Conservation (phyloP, 92 coral and sea anemone genomes). For the Palythoa caribaeorum region DNA sequence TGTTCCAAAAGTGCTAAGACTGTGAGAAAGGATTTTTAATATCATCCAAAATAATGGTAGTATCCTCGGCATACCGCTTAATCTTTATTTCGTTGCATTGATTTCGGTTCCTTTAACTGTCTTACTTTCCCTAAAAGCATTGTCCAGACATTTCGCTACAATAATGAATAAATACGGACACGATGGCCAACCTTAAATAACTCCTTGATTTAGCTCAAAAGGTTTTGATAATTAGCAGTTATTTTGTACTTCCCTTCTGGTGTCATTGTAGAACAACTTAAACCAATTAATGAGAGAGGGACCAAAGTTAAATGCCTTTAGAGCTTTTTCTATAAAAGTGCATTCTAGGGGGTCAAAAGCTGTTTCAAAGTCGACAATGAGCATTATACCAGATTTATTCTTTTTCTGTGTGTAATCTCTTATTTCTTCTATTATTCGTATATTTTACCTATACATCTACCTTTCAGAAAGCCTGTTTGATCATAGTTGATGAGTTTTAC, state of each 20-base stretch:
- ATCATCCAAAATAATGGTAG: background rate
- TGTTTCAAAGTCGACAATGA: background rate
- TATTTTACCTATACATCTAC: background rate
- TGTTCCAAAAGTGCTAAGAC: background rate
- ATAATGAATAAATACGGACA: background rate
- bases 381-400: background rate
- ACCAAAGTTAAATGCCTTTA: background rate
- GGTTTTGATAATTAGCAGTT: background rate
- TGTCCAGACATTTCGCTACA: background rate
- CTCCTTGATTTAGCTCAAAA: background rate
- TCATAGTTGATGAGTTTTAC: background rate
- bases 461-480: background rate
- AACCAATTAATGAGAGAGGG: background rate
- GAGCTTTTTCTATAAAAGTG: background rate
- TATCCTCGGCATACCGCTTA: background rate
- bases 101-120: background rate
- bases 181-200: background rate
- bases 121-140: background rate
- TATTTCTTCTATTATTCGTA: background rate
- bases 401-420: background rate
- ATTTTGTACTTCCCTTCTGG: background rate
- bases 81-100: background rate
- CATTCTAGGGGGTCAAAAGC: background rate
- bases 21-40: background rate
- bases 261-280: background rate